Conservation (phyloP, 1,140 invertebrate genomes). For the Drosophila repleta region DNA sequence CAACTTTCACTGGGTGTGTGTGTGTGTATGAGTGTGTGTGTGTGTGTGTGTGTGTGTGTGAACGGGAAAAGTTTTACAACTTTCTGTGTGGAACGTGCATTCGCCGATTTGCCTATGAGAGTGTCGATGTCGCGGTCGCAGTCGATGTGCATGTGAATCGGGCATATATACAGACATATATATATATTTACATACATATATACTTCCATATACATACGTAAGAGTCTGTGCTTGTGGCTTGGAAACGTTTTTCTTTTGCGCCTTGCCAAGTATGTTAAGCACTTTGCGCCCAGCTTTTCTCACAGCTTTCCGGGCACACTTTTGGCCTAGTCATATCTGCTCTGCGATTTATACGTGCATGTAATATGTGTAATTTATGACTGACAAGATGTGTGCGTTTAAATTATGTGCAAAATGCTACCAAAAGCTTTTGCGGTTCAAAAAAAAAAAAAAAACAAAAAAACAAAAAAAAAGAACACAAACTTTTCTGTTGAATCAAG, state of each 20-base stretch:
- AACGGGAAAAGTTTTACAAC: conserved; percentile 56
- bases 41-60: conserved; percentile 5
- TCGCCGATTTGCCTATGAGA: conserved; percentile 60
- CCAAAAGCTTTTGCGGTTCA: conserved; percentile 46
- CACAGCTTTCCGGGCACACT: conserved; percentile 60
- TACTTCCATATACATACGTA: neutral
- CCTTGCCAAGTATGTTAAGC: conserved; percentile 73
- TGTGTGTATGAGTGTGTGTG: neutral
- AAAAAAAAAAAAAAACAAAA: conserved; percentile 22
- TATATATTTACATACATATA: too few relatives aligned
- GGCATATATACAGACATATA: too few relatives aligned
- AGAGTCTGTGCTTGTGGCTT: conserved; percentile 3
- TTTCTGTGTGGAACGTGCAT: conserved; percentile 70
- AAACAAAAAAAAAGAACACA: too few relatives aligned
- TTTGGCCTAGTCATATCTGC: conserved; percentile 62
- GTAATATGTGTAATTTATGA: conserved; percentile 81
- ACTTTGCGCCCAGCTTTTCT: conserved; percentile 64
- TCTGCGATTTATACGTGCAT: conserved; percentile 78
- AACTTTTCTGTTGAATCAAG: conserved; percentile 24
- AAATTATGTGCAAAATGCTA: conserved; percentile 78
- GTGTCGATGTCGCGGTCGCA: conserved; percentile 25
- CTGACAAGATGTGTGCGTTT: conserved; percentile 75
- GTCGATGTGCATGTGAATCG: conserved; percentile 12
- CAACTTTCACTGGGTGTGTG: conserved; percentile 58
- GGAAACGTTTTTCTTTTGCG: conserved; percentile 29